These are phyloP conservation scores for Montipora capitata DNA, from an alignment of 92 coral and sea anemone genomes.

Conservation along the genomic window DNA sequence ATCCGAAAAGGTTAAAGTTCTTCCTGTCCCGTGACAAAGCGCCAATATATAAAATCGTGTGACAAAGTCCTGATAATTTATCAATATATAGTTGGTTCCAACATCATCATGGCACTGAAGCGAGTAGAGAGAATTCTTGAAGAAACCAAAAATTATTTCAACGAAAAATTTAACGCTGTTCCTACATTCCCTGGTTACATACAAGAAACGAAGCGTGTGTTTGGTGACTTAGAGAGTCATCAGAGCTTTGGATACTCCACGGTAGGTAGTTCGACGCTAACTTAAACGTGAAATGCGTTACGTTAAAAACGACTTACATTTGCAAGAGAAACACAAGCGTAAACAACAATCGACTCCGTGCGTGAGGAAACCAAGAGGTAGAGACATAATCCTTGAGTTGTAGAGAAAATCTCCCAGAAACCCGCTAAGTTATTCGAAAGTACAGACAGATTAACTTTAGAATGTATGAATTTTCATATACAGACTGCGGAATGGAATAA, in stretches of 20 bases:
- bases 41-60: background rate
- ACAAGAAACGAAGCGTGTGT: background rate
- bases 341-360: no score
- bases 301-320: no score
- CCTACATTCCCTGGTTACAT: constrained; percentile 4
- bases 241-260: background rate
- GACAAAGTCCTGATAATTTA: background rate
- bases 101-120: background rate
- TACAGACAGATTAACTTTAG: no score
- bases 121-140: background rate
- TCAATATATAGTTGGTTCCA: background rate
- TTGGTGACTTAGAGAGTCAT: background rate
- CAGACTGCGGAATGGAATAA: no score
- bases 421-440: no score
- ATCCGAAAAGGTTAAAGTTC: background rate
- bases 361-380: no score
- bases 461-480: no score
- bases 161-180: background rate
- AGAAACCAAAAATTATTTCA: constrained; percentile 12
- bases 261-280: background rate
- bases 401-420: no score
- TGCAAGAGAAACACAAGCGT: no score
- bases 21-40: background rate
- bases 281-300: no score
- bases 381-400: no score